Evolutionary conservation across 2,888 invertebrate species (phyloP), one percentile per base, ranked within the genome.

Genomic region (Pristionchus japonicus): DNA sequence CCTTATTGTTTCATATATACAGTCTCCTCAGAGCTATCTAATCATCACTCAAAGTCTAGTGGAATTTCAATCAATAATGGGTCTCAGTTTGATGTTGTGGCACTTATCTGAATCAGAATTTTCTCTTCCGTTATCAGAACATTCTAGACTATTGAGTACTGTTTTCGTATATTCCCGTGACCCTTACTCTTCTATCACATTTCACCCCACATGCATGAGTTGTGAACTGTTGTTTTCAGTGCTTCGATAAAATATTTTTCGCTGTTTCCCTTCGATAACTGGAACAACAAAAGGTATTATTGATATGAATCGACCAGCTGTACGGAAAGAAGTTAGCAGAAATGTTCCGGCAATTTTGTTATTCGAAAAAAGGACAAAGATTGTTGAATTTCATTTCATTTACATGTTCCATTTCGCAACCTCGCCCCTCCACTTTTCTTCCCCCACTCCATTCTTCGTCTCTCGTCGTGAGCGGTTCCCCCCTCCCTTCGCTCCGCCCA

Each of bases 81-180:
- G 77, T 77, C 77, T 77, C 77, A 77, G 77, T 77, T 77, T 47
- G 47, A 77, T 77, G 77, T 77, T 77, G 77, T 77, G 77, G 77
- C 77, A 77, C 77, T 77, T 77, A 77, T 77, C 43, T 47, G 43
- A 77, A 77, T 77, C 77, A 77, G 77, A 77, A 40, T 40, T 20
- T 3, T n/a, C n/a, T 52, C 52, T 52, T 52, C 52, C 52, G 52
- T 52, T 52, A 52, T 52, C 52, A 52, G 52, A 52, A n/a, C 11
- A 43, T 43, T 57, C 23, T 57, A 57, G 77, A 74, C 77, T 77
- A n/a, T 47, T 77, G n/a, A 43, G 77, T 47, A n/a, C 77, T 43
- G 1, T 77, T 27, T 47, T 74, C 34, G n/a, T 47, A 77, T 77
- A 77, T 77, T 77, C 77, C 77, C 77, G 77, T 77, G 77, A 77